Conservation (phyloP, 1,140 invertebrate genomes). For the Temnothorax curvispinosus region DNA sequence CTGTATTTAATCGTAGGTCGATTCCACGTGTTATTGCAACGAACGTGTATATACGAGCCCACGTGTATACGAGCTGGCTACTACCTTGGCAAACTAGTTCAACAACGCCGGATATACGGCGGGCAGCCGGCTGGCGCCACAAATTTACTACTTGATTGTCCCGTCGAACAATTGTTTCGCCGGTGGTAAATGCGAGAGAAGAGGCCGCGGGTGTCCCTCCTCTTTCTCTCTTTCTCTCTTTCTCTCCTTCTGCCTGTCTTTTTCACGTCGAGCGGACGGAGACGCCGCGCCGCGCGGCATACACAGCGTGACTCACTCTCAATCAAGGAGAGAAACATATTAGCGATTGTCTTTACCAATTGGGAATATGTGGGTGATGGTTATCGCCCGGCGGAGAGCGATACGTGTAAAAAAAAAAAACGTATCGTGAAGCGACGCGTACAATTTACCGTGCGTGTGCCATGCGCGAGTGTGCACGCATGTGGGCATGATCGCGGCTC, state of each 20-base stretch:
- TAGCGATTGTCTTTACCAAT: slow-evolving; percentile 83
- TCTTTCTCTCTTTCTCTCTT: not conserved
- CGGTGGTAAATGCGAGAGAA: slow-evolving; percentile 64
- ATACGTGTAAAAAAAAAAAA: slow-evolving; percentile 62
- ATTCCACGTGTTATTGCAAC: slow-evolving; percentile 16
- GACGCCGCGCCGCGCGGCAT: slow-evolving; percentile 35
- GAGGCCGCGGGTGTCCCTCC: slow-evolving; percentile 33
- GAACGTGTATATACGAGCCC: not conserved
- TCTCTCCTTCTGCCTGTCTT: not conserved
- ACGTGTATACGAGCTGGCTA: slow-evolving; percentile 15
- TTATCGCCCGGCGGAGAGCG: slow-evolving; percentile 65
- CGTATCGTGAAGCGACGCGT: slow-evolving; percentile 31
- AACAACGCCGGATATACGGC: slow-evolving; percentile 68
- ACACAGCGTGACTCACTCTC: slow-evolving; percentile 79
- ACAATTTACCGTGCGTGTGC: slow-evolving; percentile 23
- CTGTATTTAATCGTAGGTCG: slow-evolving; percentile 24
- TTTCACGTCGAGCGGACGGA: slow-evolving; percentile 29
- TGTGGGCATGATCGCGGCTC: slow-evolving; percentile 21
- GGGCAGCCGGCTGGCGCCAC: slow-evolving; percentile 73
- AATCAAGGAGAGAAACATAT: slow-evolving; percentile 83
- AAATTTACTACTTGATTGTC: slow-evolving; percentile 77
- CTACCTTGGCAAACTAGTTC: slow-evolving; percentile 69
- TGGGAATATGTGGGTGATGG: slow-evolving; percentile 82
- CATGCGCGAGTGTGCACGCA: not conserved
- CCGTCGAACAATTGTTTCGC: slow-evolving; percentile 77